Percentiles rank a stretch among this genome's conserved stretches.
phyloP scores from a whole-genome alignment of 1,140 invertebrate species.

The Neodiprion virginianus region DNA sequence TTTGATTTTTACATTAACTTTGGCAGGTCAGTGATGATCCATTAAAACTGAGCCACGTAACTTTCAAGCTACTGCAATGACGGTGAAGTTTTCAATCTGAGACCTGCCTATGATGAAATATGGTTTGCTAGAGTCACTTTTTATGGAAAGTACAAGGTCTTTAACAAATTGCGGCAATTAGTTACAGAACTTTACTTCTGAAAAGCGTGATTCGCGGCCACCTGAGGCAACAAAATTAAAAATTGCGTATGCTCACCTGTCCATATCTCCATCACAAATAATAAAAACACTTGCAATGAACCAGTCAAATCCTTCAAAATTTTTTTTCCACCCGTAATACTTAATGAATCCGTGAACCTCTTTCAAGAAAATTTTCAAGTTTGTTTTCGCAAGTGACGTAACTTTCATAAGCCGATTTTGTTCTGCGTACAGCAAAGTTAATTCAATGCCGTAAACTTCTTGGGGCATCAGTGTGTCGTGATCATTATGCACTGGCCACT shows the following conservation, averaged over 20 bases:
- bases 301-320: conserved; percentile 55
- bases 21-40: neutral
- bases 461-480: conserved; percentile 45
- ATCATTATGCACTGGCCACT: conserved; percentile 41
- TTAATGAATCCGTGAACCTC: conserved; percentile 48
- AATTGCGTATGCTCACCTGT: conserved; percentile 43
- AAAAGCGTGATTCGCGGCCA: conserved; percentile 50
- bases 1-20: too few relatives aligned
- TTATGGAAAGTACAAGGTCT: conserved; percentile 8
- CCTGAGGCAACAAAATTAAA: conserved; percentile 44
- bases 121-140: conserved; percentile 53
- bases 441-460: conserved; percentile 51
- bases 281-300: conserved; percentile 55
- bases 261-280: conserved; percentile 49
- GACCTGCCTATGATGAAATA: conserved; percentile 56
- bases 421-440: conserved; percentile 48
- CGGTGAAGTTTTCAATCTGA: conserved; percentile 61
- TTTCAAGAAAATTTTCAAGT: conserved; percentile 51
- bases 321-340: conserved; percentile 37
- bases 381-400: conserved; percentile 32
- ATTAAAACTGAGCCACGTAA: conserved; percentile 31
- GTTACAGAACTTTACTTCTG: neutral
- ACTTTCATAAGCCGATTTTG: conserved; percentile 40
- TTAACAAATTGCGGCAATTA: neutral
- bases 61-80: conserved; percentile 37